Evolutionary conservation across 2,888 invertebrate genomes (phyloP).

Genomic region (Pseudococcus jackbeardsleyi): DNA sequence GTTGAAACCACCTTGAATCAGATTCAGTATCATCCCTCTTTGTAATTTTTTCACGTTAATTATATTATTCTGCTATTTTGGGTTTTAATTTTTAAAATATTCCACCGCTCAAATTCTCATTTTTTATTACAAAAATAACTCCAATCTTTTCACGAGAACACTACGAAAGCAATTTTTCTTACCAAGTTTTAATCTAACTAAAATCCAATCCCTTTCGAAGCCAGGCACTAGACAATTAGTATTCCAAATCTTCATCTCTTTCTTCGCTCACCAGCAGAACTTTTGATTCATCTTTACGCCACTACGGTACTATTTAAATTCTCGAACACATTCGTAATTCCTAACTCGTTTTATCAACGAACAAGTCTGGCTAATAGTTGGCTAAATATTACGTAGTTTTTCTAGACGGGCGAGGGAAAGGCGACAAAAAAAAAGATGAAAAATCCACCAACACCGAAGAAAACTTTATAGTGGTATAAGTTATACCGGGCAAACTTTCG

Average conservation of each 20-base stretch:
- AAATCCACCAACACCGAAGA: not conserved
- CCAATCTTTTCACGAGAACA: too few species aligned
- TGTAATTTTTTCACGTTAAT: too few species aligned
- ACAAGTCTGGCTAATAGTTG: slow-evolving; percentile 27
- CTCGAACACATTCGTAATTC: not conserved
- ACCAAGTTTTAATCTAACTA: not conserved
- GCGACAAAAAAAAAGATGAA: not conserved
- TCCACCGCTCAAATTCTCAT: too few species aligned
- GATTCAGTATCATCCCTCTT: too few species aligned
- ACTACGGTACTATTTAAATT: not conserved
- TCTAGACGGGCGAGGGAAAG: not conserved
- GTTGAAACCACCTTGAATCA: too few species aligned
- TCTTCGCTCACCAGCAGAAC: not conserved
- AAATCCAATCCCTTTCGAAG: not conserved
- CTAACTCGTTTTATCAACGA: not conserved
- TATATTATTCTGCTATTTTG: too few species aligned
- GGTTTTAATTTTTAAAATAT: too few species aligned
- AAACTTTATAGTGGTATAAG: not conserved
- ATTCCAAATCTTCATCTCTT: not conserved
- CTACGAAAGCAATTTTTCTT: too few species aligned
- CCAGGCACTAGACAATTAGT: not conserved
- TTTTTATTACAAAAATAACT: too few species aligned
- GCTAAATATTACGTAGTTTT: not conserved
- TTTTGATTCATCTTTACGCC: slow-evolving; percentile 13
- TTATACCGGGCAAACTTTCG: slow-evolving; percentile 7